phyloP scores from a whole-genome alignment of 1,140 invertebrate species.

The Protaetia brevitarsis region DNA sequence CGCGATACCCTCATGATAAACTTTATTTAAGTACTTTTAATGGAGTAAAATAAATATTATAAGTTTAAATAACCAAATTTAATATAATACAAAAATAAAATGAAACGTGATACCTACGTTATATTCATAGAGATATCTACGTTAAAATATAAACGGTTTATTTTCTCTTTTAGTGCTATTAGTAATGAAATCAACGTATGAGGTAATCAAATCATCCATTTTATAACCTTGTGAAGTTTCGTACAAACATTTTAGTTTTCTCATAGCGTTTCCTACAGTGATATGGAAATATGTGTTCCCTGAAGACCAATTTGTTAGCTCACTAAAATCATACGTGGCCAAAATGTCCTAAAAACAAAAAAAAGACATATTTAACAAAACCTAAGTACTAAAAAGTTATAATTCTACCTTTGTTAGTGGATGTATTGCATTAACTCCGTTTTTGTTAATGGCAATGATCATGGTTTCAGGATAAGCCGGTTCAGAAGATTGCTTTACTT shows the following conservation, averaged over 20 bases:
- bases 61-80: background rate
- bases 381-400: background rate
- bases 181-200: conserved; percentile 67
- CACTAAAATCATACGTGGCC: conserved; percentile 79
- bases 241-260: conserved; percentile 83
- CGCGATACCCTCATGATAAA: too few species aligned
- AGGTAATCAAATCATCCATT: conserved; percentile 94
- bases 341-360: conserved; percentile 66
- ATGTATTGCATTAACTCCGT: conserved; percentile 86
- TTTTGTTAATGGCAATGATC: conserved; percentile 86
- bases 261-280: conserved; percentile 84
- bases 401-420: conserved; percentile 71
- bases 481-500: conserved; percentile 87
- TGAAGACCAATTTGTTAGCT: conserved; percentile 90
- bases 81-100: background rate
- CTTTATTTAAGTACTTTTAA: too few species aligned
- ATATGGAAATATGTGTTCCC: conserved; percentile 94
- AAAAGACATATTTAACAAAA: background rate
- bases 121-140: background rate
- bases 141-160: conserved; percentile 14
- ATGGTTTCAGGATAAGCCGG: conserved; percentile 79
- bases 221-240: conserved; percentile 93
- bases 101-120: background rate
- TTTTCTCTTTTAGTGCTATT: conserved; percentile 25
- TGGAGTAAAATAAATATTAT: too few species aligned